phyloP scores from a whole-genome alignment of 2,888 invertebrate species.

The Polymixis flavicincta region DNA sequence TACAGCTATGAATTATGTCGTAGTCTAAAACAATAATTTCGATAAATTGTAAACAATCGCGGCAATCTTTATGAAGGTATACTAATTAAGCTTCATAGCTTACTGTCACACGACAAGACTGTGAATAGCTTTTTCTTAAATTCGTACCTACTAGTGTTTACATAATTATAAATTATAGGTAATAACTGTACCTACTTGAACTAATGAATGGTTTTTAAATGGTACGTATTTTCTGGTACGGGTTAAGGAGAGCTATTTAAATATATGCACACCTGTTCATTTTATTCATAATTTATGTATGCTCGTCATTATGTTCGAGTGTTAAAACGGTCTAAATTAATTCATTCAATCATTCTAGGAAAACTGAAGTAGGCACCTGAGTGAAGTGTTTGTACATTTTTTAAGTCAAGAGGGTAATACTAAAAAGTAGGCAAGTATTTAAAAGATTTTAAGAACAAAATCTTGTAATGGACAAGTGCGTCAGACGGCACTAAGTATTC shows the following conservation, averaged over 20 bases:
- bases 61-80: not conserved
- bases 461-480: constrained; percentile 61
- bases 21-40: constrained; percentile 63
- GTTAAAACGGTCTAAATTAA: constrained; percentile 64
- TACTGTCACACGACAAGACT: not conserved
- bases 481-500: constrained; percentile 43
- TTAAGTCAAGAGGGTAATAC: constrained; percentile 61
- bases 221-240: constrained; percentile 42
- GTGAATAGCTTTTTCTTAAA: constrained; percentile 16
- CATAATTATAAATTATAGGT: constrained; percentile 6
- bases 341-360: constrained; percentile 65
- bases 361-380: constrained; percentile 48
- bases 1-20: constrained; percentile 62
- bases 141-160: constrained; percentile 4
- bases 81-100: constrained; percentile 6
- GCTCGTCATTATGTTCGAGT: constrained; percentile 54
- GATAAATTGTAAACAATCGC: constrained; percentile 43
- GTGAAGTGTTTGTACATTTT: constrained; percentile 64
- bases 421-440: constrained; percentile 54
- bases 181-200: constrained; percentile 52
- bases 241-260: constrained; percentile 58
- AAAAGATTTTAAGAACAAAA: constrained; percentile 65
- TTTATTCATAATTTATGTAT: constrained; percentile 62
- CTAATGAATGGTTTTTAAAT: constrained; percentile 53
- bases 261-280: constrained; percentile 57